A percentile compares a stretch with the other conserved stretches of the same genome.
Evolutionary conservation across 2,888 invertebrate species (phyloP).

Genomic region (Habrosyne pyritoides): DNA sequence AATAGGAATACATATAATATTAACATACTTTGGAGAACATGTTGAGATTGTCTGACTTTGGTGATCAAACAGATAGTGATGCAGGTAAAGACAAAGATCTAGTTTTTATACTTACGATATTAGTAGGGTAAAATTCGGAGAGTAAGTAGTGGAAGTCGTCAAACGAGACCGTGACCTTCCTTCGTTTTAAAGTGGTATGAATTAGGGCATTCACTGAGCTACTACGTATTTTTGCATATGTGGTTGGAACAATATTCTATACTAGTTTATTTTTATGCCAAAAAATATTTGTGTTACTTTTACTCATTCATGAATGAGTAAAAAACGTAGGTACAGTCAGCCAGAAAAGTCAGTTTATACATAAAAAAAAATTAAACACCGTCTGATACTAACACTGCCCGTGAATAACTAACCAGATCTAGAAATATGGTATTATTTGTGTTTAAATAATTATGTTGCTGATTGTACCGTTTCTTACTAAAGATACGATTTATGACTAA

Average conservation of each 20-base stretch:
- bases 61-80: conserved; percentile 4
- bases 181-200: background rate
- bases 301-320: too few relatives aligned
- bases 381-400: too few relatives aligned
- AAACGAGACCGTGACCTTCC: conserved; percentile 5
- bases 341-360: too few relatives aligned
- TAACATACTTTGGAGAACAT: conserved; percentile 15
- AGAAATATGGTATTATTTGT: too few relatives aligned
- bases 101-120: conserved; percentile 7
- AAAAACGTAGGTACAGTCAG: too few relatives aligned
- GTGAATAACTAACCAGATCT: too few relatives aligned
- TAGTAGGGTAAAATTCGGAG: background rate
- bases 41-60: background rate
- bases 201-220: background rate
- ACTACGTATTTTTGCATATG: background rate
- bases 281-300: too few relatives aligned
- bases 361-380: too few relatives aligned
- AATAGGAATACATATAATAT: too few relatives aligned
- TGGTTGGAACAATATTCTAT: background rate
- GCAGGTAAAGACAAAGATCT: background rate
- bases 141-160: conserved; percentile 6
- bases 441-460: too few relatives aligned
- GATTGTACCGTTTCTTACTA: too few relatives aligned
- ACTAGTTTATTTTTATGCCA: background rate
- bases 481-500: too few relatives aligned